These are phyloP conservation scores for Hemichromis elongatus DNA, from an alignment of 2,113 vertebrate genomes.

Conservation along the genomic window DNA sequence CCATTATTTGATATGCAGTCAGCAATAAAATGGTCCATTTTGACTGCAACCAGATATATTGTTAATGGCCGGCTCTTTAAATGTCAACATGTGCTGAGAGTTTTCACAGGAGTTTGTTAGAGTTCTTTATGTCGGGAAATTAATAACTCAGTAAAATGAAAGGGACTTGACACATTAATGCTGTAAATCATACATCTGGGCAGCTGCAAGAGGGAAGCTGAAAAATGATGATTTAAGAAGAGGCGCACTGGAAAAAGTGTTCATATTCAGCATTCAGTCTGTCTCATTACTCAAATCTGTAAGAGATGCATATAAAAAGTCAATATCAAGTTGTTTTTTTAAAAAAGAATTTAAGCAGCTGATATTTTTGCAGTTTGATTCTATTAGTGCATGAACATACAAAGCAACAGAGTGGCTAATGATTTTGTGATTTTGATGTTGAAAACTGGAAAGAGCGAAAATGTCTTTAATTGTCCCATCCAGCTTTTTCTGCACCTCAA, in stretches of 20 bases:
- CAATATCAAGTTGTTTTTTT: neutral
- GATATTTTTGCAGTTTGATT: neutral
- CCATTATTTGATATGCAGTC: slow-evolving; percentile 61
- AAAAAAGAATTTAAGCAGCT: neutral
- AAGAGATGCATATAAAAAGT: neutral
- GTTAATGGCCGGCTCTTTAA: slow-evolving; percentile 63
- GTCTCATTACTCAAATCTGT: neutral
- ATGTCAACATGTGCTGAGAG: slow-evolving; percentile 44
- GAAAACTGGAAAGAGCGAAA: neutral
- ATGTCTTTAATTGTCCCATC: neutral
- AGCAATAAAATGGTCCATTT: slow-evolving; percentile 54
- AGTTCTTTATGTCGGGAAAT: slow-evolving; percentile 52
- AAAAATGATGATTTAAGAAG: slow-evolving; percentile 52
- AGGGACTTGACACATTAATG: slow-evolving; percentile 48
- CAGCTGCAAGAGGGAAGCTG: slow-evolving; percentile 61
- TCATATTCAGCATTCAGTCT: neutral
- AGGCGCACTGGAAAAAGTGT: slow-evolving; percentile 39
- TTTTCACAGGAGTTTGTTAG: slow-evolving; percentile 45
- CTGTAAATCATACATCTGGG: slow-evolving; percentile 57
- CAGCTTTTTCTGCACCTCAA: neutral
- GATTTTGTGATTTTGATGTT: neutral
- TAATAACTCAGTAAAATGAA: slow-evolving; percentile 63
- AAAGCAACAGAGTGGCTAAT: neutral
- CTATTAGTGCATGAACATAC: neutral
- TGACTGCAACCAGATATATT: slow-evolving; percentile 71